These are phyloP conservation scores for Chaetodon auriga DNA, from an alignment of 2,113 vertebrate genomes.

Conservation along the genomic window DNA sequence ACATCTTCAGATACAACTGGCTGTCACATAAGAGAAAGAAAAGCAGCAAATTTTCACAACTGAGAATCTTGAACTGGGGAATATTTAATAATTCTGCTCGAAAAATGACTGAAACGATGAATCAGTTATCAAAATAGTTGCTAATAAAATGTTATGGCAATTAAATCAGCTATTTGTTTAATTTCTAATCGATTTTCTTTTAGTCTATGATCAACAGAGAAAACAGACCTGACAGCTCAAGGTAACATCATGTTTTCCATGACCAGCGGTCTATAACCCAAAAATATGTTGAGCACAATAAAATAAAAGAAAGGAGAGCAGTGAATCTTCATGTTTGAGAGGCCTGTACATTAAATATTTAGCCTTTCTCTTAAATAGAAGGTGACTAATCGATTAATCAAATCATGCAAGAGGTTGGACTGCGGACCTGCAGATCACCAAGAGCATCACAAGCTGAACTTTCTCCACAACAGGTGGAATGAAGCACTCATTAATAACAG, in stretches of 20 bases:
- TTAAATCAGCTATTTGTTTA: neutral
- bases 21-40: neutral
- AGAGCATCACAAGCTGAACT: neutral
- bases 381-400: neutral
- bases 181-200: neutral
- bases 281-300: neutral
- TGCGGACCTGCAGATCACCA: neutral
- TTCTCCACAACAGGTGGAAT: neutral
- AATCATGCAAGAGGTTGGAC: conserved; percentile 3
- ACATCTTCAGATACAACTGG: neutral
- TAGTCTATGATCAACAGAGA: neutral
- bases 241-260: neutral
- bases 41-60: neutral
- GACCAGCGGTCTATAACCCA: neutral
- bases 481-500: neutral
- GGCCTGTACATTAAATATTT: neutral
- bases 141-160: neutral
- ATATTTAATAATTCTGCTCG: neutral
- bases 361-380: neutral
- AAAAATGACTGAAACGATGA: neutral
- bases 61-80: neutral
- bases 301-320: neutral
- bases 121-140: neutral
- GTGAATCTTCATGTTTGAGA: neutral
- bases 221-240: neutral